These are phyloP conservation scores for Atta cephalotes DNA, from an alignment of 1,140 invertebrate genomes.

Conservation along the genomic window DNA sequence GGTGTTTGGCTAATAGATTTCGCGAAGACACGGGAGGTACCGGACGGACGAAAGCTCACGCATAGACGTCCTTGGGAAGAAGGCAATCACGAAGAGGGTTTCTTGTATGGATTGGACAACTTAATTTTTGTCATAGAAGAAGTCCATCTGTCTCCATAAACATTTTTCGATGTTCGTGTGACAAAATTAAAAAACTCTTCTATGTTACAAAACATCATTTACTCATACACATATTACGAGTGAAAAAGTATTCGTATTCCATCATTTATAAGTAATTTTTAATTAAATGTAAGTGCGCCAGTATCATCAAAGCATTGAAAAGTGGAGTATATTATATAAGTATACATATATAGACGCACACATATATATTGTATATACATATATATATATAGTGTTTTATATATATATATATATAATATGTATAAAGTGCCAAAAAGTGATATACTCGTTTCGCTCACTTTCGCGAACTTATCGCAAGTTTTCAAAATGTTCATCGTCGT, in stretches of 20 bases:
- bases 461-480: constrained; percentile 3
- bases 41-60: constrained; percentile 89
- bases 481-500: background rate
- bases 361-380: too few relatives aligned
- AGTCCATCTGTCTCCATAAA: constrained; percentile 57
- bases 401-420: too few relatives aligned
- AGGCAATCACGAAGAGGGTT: constrained; percentile 98
- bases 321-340: background rate
- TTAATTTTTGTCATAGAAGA: constrained; percentile 87
- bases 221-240: constrained; percentile 19
- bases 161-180: background rate
- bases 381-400: too few relatives aligned
- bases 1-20: constrained; percentile 99
- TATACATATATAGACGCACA: too few relatives aligned
- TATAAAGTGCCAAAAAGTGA: background rate
- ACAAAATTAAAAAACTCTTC: background rate
- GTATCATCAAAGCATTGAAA: background rate
- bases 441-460: constrained; percentile 8
- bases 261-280: constrained; percentile 16
- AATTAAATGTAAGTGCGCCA: background rate
- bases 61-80: constrained; percentile 93
- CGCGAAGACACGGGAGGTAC: constrained; percentile 94
- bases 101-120: constrained; percentile 95
- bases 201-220: constrained; percentile 13
- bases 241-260: constrained; percentile 41